These are phyloP conservation scores for Coelopa pilipes DNA, from an alignment of 2,888 invertebrate genomes.

Conservation along the genomic window DNA sequence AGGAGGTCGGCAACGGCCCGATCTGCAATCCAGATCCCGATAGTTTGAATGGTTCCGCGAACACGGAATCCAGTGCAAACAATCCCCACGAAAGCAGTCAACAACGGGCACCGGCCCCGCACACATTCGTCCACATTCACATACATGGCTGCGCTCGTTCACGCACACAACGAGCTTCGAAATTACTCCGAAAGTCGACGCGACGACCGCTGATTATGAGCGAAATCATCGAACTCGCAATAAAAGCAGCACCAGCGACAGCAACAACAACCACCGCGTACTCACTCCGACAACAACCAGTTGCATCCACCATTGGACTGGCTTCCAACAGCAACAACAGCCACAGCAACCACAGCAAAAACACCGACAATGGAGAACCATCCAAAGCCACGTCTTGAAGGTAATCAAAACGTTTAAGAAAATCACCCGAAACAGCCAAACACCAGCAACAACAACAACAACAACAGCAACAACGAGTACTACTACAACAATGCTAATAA, in stretches of 20 bases:
- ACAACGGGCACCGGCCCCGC: neutral
- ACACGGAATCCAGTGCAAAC: too few species aligned
- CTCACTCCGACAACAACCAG: constrained; percentile 49
- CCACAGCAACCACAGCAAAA: constrained; percentile 32
- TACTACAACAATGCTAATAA: too few species aligned
- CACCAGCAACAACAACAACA: neutral
- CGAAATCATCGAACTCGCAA: constrained; percentile 56
- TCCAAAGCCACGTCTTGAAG: constrained; percentile 43
- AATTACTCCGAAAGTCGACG: neutral
- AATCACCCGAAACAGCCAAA: constrained; percentile 55
- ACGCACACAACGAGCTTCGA: constrained; percentile 1
- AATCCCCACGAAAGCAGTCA: too few species aligned
- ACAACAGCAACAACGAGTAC: too few species aligned
- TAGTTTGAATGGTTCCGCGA: too few species aligned
- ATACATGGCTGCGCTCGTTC: neutral
- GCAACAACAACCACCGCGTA: neutral
- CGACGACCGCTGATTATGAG: constrained; percentile 6
- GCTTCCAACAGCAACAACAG: constrained; percentile 23
- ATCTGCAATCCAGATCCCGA: too few species aligned
- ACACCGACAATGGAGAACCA: neutral
- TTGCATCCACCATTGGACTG: constrained; percentile 45
- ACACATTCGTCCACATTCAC: neutral
- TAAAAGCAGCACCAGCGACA: constrained; percentile 43
- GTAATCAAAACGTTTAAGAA: constrained; percentile 60
- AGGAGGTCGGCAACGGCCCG: too few species aligned